A percentile compares a stretch with the other conserved stretches of the same genome.
phyloP scores from a whole-genome alignment of 1,140 invertebrate species.

The Trachymyrmex cornetzi region DNA sequence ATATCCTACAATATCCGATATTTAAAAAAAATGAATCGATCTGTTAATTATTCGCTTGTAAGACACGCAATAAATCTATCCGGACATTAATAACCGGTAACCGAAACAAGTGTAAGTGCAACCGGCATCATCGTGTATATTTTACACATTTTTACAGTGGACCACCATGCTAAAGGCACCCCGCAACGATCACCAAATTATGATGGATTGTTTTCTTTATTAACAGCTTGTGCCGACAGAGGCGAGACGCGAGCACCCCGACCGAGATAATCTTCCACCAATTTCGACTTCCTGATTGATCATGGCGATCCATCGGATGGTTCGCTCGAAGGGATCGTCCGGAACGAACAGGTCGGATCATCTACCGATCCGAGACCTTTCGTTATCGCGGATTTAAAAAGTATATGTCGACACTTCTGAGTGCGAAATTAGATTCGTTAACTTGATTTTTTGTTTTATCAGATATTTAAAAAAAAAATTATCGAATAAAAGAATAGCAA shows the following conservation, averaged over 20 bases:
- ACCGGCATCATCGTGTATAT: constrained; percentile 47
- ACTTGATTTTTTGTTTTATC: constrained; percentile 3
- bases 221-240: constrained; percentile 77
- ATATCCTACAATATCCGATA: neutral
- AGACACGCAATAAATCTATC: constrained; percentile 18
- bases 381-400: constrained; percentile 52
- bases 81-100: constrained; percentile 37
- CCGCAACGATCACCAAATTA: constrained; percentile 75
- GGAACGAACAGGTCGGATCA: constrained; percentile 32
- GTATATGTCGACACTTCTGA: neutral
- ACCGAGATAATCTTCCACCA: constrained; percentile 77
- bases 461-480: neutral
- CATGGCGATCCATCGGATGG: constrained; percentile 56
- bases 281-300: constrained; percentile 75
- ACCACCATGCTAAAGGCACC: constrained; percentile 55
- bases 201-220: constrained; percentile 78
- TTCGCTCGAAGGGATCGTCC: constrained; percentile 15
- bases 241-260: constrained; percentile 62
- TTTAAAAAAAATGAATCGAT: neutral
- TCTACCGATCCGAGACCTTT: constrained; percentile 9
- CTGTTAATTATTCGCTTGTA: constrained; percentile 20
- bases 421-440: constrained; percentile 13
- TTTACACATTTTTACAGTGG: constrained; percentile 64
- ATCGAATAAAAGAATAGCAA: neutral
- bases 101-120: constrained; percentile 41